phyloP scores from a whole-genome alignment of 2,888 invertebrate species.

The Theristus sp. region DNA sequence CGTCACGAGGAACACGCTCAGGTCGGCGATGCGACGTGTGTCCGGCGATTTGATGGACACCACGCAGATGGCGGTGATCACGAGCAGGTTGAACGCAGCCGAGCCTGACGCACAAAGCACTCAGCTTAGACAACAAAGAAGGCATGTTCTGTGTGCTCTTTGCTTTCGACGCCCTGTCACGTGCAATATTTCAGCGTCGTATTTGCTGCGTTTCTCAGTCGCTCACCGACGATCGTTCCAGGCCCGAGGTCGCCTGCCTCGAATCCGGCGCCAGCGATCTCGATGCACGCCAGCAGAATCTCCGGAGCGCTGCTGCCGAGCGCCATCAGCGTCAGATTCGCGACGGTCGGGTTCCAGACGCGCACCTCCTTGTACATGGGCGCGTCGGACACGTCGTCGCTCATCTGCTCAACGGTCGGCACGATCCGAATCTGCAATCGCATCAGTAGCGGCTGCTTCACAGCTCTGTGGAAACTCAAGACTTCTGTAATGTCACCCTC shows the following conservation, averaged over 20 bases:
- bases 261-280: constrained; percentile 40
- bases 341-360: constrained; percentile 42
- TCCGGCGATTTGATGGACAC: constrained; percentile 34
- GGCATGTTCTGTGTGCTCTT: too few species aligned
- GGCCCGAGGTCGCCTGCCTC: constrained; percentile 39
- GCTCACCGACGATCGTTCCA: constrained; percentile 43
- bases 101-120: constrained; percentile 35
- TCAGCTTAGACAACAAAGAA: too few species aligned
- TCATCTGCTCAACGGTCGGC: constrained; percentile 8
- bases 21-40: constrained; percentile 28
- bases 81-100: constrained; percentile 41
- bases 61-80: constrained; percentile 40
- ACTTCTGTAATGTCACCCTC: too few species aligned
- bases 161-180: too few species aligned
- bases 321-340: constrained; percentile 42
- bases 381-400: constrained; percentile 25
- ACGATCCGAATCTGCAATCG: neutral
- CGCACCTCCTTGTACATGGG: constrained; percentile 46
- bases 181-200: too few species aligned
- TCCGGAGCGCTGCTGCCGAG: constrained; percentile 42
- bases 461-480: too few species aligned
- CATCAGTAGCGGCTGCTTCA: too few species aligned
- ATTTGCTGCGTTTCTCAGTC: too few species aligned
- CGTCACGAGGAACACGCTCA: constrained; percentile 31
- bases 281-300: constrained; percentile 39